Base-by-base conservation (phyloP, 2,888 invertebrate species). In the Dryobota labecula region DNA sequence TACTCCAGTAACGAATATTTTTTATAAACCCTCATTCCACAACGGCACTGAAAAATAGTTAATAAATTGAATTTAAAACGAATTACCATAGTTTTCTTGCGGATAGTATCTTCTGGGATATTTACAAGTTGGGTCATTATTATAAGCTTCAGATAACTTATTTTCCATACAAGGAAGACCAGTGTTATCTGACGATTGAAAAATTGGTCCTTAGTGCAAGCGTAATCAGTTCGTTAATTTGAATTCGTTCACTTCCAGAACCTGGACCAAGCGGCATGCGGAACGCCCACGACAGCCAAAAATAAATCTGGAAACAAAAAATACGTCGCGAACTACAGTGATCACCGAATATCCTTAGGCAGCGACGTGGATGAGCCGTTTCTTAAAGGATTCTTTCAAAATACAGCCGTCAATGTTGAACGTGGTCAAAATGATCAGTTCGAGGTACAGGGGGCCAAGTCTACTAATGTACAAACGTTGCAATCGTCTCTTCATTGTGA, bases 211-310 rank as follows among this genome's bases (percentile, higher is more conserved):
- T 4, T 27, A 11, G 18, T 41, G 6, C 15, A 45, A 30, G 60
- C 30, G 9, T 60, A n/a, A 45, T 43, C 43, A 45, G 30, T 30
- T 45, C 4, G 5, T 49, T 67, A 13, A 67, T 41, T 67, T 49
- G 18, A 2, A 33, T 41, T 49, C 13, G 2, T 41, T 33, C 20
- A 15, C 38, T 62, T 60, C 15, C 33, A 66, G 65, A 45, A 62
- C 45, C 45, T 36, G 63, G 20, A 43, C 7, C 43, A 43, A 43
- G 43, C 43, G 20, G 36, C 24, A 15, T 38, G 27, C 24, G 24
- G 18, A 4, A 41, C 11, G 6, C 8, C n/a, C n/a, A n/a, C n/a
- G n/a, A 33, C 20, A 27, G 20, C 3, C n/a, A n/a, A n/a, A 18
- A 13, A 20, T 43, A 8, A 1, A 2, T 20, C 27, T n/a, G n/a